These are phyloP conservation scores for Ophion costatus DNA, from an alignment of 2,888 invertebrate species.

Conservation along the genomic window DNA sequence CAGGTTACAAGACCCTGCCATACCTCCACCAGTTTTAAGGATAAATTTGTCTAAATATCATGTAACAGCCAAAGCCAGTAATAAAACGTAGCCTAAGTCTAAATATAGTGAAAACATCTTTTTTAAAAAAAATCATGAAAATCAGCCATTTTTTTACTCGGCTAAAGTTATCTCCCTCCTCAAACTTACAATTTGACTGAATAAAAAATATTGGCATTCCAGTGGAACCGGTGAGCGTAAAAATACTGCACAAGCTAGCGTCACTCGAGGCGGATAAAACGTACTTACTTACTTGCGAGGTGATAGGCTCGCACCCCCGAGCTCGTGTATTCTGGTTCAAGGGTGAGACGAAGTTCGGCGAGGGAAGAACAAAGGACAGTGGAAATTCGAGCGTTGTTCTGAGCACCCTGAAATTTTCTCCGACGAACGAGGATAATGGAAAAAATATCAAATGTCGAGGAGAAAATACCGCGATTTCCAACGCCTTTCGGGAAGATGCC, in stretches of 20 bases:
- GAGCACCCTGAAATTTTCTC: slow-evolving; percentile 92
- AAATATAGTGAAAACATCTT: too few relatives aligned
- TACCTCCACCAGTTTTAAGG: too few relatives aligned
- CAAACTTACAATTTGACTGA: neutral
- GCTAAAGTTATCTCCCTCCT: too few relatives aligned
- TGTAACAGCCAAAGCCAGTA: too few relatives aligned
- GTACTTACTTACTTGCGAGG: slow-evolving; percentile 92
- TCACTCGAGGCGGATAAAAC: slow-evolving; percentile 92
- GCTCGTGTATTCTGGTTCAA: slow-evolving; percentile 94
- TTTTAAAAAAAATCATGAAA: too few relatives aligned
- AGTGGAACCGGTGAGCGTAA: slow-evolving; percentile 93
- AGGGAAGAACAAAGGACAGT: slow-evolving; percentile 83
- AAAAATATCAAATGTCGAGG: slow-evolving; percentile 93
- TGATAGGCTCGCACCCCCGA: slow-evolving; percentile 93
- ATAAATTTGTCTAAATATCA: too few relatives aligned
- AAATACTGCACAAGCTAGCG: slow-evolving; percentile 90
- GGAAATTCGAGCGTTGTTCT: slow-evolving; percentile 88
- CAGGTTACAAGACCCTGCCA: too few relatives aligned
- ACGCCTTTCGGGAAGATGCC: slow-evolving; percentile 91
- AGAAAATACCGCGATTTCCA: slow-evolving; percentile 91
- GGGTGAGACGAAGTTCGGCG: slow-evolving; percentile 90
- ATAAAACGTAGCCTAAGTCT: too few relatives aligned
- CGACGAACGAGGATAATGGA: slow-evolving; percentile 93
- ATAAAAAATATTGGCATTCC: slow-evolving; percentile 77
- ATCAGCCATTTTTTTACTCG: too few relatives aligned